Base-by-base conservation (phyloP, 2,113 vertebrate species). In the Sinocyclocheilus maitianheensis region DNA sequence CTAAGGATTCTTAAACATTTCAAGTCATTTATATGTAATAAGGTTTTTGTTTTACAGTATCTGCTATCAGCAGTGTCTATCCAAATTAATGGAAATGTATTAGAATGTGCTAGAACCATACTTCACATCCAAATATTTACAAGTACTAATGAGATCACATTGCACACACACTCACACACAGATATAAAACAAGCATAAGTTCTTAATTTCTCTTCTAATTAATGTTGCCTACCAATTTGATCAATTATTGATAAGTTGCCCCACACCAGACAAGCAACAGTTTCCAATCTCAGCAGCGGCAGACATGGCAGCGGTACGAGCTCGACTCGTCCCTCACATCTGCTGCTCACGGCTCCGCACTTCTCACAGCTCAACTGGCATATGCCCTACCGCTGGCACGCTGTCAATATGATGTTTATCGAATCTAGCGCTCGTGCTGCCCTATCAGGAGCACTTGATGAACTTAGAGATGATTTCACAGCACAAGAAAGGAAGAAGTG, bases 131-230 rank as follows among this genome's bases (percentile, higher is more conserved):
- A 60, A 60, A 60, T 60, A 69, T 9, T 13, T 26, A 55, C 3
- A 62, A 62, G 48, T 48, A 51, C 37, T 53, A 51, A 63, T 60
- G 71, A 63, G 62, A 77, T 74, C 63, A 48, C 11, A 60, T 63
- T 22, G 48, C 67, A 83, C 77, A 77, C 69, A 71, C 51, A 58
- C 72, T 26, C 43, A 43, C 43, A 51, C 16, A 12, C 69, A 37
- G 24, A 63, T 69, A 55, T 37, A 89, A 86, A 90, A 90, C 77
- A 89, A 87, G 87, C 84, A 83, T 22, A 85, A 91, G 83, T 87
- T 88, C 88, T 91, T 91, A 88, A 92, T 92, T 90, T 91, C 86
- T 91, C 75, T 71, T 77, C 89, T 93, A 91, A 94, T 93, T 92
- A 94, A 90, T 87, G 84, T 86, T 88, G 37, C 84, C 88, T 84